Conservation (phyloP, 1,140 invertebrate genomes). For the Hydropsyche tenuis region DNA sequence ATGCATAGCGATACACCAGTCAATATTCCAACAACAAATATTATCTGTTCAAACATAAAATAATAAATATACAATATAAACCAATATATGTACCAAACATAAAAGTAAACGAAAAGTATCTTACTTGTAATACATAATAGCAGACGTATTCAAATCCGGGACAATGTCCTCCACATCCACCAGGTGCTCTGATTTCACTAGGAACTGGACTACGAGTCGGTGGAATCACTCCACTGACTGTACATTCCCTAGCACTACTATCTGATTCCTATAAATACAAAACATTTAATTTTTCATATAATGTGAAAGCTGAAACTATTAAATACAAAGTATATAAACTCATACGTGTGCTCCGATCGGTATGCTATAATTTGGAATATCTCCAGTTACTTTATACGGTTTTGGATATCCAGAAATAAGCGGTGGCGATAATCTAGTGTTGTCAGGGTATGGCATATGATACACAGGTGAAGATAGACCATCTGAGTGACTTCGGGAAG, state of each 20-base stretch:
- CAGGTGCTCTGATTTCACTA: conserved; percentile 60
- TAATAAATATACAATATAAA: not conserved
- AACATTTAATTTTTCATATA: not conserved
- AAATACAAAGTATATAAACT: not conserved
- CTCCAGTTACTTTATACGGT: conserved; percentile 29
- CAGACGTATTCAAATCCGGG: conserved; percentile 71
- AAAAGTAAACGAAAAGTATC: not conserved
- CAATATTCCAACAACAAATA: conserved; percentile 68
- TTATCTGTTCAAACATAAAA: conserved; percentile 60
- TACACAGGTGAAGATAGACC: conserved; percentile 56
- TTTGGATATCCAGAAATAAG: conserved; percentile 36
- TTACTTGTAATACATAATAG: conserved; percentile 69
- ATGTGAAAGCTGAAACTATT: not conserved
- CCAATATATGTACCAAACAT: not conserved
- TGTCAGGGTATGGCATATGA: conserved; percentile 55
- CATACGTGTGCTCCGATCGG: conserved; percentile 40
- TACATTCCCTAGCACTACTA: conserved; percentile 50
- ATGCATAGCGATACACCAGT: conserved; percentile 68
- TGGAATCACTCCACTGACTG: conserved; percentile 56
- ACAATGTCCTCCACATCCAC: conserved; percentile 69
- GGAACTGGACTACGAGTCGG: conserved; percentile 55
- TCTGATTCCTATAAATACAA: conserved; percentile 39
- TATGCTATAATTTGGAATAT: conserved; percentile 42
- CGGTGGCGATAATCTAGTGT: conserved; percentile 52
- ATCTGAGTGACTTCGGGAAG: conserved; percentile 39